These are phyloP conservation scores for Dexiosoma caninum DNA, from an alignment of 2,888 invertebrate species.

Conservation along the genomic window DNA sequence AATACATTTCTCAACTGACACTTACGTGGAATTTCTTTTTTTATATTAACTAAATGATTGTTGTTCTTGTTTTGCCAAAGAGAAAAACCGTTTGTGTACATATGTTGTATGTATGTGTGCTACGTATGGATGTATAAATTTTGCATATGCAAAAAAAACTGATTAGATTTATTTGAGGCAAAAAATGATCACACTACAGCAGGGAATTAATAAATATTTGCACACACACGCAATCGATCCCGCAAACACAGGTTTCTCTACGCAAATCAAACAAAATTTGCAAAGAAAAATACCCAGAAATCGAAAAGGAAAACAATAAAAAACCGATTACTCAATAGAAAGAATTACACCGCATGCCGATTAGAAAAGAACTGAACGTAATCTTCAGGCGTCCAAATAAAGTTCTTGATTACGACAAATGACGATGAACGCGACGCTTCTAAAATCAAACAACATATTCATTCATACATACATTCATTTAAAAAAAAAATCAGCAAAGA, in stretches of 20 bases:
- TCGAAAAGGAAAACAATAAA: constrained; percentile 33
- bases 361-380: constrained; percentile 75
- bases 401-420: constrained; percentile 63
- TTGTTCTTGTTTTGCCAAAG: constrained; percentile 19
- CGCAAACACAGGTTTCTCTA: not conserved
- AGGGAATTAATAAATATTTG: constrained; percentile 33
- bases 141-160: not conserved
- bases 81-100: too few species aligned
- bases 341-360: constrained; percentile 76
- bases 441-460: constrained; percentile 43
- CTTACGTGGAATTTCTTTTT: not conserved
- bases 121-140: not conserved
- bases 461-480: not conserved
- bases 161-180: constrained; percentile 25
- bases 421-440: constrained; percentile 47
- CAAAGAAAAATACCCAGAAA: not conserved
- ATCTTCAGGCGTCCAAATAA: constrained; percentile 67
- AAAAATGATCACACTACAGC: constrained; percentile 47
- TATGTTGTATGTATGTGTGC: too few species aligned
- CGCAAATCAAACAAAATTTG: constrained; percentile 14
- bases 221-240: not conserved
- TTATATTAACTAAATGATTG: not conserved
- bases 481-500: constrained; percentile 3
- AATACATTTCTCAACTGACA: not conserved
- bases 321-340: constrained; percentile 66